Evolutionary conservation across 2,113 vertebrate species (phyloP), one percentile per base, ranked within the genome.

Genomic region (Puma concolor): DNA sequence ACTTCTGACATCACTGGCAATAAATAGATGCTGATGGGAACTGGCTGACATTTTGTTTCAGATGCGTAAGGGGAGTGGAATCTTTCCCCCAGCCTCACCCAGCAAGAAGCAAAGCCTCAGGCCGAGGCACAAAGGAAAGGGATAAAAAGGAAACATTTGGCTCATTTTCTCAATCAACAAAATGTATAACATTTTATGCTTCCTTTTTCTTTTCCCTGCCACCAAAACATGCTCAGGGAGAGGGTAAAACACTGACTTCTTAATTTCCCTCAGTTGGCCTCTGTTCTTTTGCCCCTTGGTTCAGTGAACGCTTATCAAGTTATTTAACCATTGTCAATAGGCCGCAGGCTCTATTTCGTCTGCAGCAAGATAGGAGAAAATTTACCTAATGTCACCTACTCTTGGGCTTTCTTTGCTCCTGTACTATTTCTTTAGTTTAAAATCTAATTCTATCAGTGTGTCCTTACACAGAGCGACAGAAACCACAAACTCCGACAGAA

Each of bases 41-140:
- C 87, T 85, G 95, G 97, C 89, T 97, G 97, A 98, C 97, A 97
- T 98, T 97, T 97, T 96, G 79, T 95, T 91, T 93, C 66, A 91
- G 52, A 95, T 82, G 67, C 4, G 27, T 95, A 77, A 97, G 66
- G 41, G 92, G 87, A 97, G 71, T 66, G 95, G 96, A 97, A 95
- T 98, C 85, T 71, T 88, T 60, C 27, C 88, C 84, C 52, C 27
- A 71, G 89, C 69, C 38, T 95, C 60, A 92, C 38, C 92, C 71
- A 16, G 10, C 79, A 33, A 71, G 63, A 36, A 72, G 71, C 80
- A 71, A 64, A 74, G 44, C 50, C 54, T 16, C 29, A 44, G 64
- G 81, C 79, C 76, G 69, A 69, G 5, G 3, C 66, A 79, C 27
- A 79, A 88, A 41, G 44, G 27, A 95, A 92, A 92, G n/a, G 50